Percentiles rank a stretch among this genome's conserved stretches.
These are phyloP conservation scores for Rhagoletis zephyria DNA, from an alignment of 1,140 invertebrate genomes.

Conservation along the genomic window DNA sequence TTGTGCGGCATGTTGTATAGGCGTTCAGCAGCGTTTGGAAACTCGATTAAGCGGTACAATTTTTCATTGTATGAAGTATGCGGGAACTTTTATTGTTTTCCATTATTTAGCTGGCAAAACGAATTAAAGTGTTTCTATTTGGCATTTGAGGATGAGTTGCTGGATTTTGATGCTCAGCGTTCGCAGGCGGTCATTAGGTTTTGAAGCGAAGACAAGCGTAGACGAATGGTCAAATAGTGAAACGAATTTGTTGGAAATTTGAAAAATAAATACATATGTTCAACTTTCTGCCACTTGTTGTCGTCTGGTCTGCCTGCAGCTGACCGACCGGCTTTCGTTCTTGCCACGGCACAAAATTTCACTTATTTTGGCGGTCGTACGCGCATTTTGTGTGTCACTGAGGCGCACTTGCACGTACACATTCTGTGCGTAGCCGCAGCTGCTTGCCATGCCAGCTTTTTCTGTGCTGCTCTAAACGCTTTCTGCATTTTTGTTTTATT, in stretches of 20 bases:
- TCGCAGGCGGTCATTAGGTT: too few relatives aligned
- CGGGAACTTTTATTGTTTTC: neutral
- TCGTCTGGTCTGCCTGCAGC: neutral
- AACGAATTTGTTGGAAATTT: too few relatives aligned
- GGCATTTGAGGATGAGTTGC: neutral
- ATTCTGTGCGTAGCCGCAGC: neutral
- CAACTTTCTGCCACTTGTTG: too few relatives aligned
- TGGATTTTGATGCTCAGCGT: too few relatives aligned
- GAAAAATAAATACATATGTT: too few relatives aligned
- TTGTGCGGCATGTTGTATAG: neutral
- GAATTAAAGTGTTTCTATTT: slow-evolving; percentile 32
- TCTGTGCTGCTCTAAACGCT: neutral
- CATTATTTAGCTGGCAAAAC: neutral
- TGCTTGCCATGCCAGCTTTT: neutral
- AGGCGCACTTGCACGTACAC: neutral
- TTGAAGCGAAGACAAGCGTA: too few relatives aligned
- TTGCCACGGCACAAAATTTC: slow-evolving; percentile 22
- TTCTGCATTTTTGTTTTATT: neutral
- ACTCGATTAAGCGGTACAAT: neutral
- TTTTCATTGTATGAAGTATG: slow-evolving; percentile 5
- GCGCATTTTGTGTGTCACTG: slow-evolving; percentile 23
- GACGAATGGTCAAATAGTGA: too few relatives aligned
- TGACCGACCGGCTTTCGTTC: neutral
- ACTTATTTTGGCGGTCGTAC: neutral
- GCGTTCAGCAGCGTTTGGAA: neutral